These are phyloP conservation scores for Rhyzopertha dominica DNA, from an alignment of 1,140 invertebrate genomes.

Conservation along the genomic window DNA sequence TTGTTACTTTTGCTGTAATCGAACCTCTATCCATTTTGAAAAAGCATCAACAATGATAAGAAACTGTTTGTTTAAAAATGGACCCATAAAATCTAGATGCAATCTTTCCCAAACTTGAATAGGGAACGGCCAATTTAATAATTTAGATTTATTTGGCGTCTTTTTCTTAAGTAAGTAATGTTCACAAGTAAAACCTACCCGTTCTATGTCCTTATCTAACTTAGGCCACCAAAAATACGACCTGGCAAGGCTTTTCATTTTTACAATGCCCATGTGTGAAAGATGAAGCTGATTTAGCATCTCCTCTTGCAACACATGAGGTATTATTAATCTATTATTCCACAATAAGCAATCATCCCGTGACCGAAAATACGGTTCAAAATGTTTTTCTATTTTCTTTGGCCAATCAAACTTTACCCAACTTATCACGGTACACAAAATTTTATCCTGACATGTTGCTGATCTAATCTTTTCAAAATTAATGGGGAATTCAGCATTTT, in stretches of 20 bases:
- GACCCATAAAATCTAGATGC: slow-evolving; percentile 40
- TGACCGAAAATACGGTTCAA: no score
- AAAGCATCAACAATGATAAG: slow-evolving; percentile 31
- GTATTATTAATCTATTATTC: slow-evolving; percentile 42
- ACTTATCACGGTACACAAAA: no score
- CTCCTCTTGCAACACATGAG: slow-evolving; percentile 26
- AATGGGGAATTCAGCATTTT: no score
- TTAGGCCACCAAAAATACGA: slow-evolving; percentile 47
- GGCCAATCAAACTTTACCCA: no score
- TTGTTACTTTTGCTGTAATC: slow-evolving; percentile 21
- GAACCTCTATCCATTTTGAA: slow-evolving; percentile 37
- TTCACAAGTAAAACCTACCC: slow-evolving; percentile 9
- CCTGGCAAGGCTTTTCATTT: slow-evolving; percentile 45
- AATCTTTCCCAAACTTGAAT: slow-evolving; percentile 39
- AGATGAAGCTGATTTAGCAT: slow-evolving; percentile 43
- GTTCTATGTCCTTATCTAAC: slow-evolving; percentile 35
- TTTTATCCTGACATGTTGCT: no score
- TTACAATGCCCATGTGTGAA: slow-evolving; percentile 44
- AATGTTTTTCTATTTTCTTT: no score
- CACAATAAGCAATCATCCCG: slow-evolving; percentile 30
- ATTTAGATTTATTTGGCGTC: slow-evolving; percentile 28
- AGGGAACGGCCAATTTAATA: slow-evolving; percentile 42
- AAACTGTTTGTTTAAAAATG: slow-evolving; percentile 28
- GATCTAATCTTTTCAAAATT: no score
- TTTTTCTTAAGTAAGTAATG: slow-evolving; percentile 26